Base-by-base conservation (phyloP, 53 echinoderm and acorn worm species). In the Echinarachnius parma region DNA sequence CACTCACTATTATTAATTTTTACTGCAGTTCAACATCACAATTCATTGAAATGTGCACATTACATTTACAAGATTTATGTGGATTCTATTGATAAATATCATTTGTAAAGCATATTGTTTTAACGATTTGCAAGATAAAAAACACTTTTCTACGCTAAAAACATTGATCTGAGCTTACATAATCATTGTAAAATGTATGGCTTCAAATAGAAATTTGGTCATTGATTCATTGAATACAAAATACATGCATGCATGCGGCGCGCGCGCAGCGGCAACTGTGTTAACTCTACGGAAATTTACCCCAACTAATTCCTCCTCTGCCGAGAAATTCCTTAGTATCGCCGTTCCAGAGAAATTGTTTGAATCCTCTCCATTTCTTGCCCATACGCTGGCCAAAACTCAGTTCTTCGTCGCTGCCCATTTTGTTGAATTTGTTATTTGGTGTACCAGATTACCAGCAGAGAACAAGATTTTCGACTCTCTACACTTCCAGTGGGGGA, bases 331-430 rank as follows among this genome's bases (percentile, higher is more conserved):
- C 86, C 22, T 61, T 83, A 34, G 86, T 86, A 46, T 93, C 86
- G 24, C 39, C 37, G 49, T 93, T 90, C 89, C 89, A 93, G 66
- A 93, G 64, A 52, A 93, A 93, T 52, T 66, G 65, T 24, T 62
- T 74, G 61, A 93, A 93, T 8, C 36, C 63, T 25, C 59, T 59
- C 89, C 89, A 93, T 63, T 64, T 77, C 35, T 31, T 15, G 49
- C 48, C 44, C 62, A 79, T 87, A 48, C 88, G 84, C 55, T 94
- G 76, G 37, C 78, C 66, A 77, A 94, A 94, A 29, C 84, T 89
- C 56, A 60, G 35, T 65, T 94, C 90, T 15, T 90, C 79, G 34
- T 94, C 94, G 37, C 76, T 79, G 67, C 94, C 94, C 94, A 94
- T 94, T 74, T 77, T 89, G 75, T 36, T 77, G 64, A 42, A 52